Conservation (phyloP, 2,888 invertebrate species). For the Scaptodrosophila latifasciaeformis region DNA sequence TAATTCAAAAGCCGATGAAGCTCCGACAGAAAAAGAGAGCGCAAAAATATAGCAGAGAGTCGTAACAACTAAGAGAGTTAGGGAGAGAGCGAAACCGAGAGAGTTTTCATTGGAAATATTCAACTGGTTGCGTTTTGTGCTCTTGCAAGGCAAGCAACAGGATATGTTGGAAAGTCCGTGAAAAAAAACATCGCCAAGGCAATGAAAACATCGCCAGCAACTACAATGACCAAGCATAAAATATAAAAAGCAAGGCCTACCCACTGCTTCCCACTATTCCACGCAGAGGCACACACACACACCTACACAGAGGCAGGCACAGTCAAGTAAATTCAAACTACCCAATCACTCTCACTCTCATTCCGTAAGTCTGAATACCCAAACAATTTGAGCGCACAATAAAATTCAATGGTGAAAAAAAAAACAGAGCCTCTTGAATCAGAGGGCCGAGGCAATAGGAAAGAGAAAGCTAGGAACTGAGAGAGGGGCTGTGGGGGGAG, state of each 20-base stretch:
- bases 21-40: slow-evolving; percentile 14
- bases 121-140: slow-evolving; percentile 59
- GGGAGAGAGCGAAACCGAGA: slow-evolving; percentile 35
- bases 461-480: too few relatives aligned
- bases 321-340: too few relatives aligned
- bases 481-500: not conserved
- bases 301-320: slow-evolving; percentile 13
- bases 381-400: slow-evolving; percentile 66
- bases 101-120: slow-evolving; percentile 55
- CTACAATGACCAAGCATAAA: not conserved
- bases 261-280: too few relatives aligned
- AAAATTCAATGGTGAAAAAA: slow-evolving; percentile 55
- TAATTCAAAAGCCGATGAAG: not conserved
- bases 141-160: slow-evolving; percentile 51
- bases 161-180: slow-evolving; percentile 61
- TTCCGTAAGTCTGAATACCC: slow-evolving; percentile 67
- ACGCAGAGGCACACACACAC: slow-evolving; percentile 31
- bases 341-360: slow-evolving; percentile 51
- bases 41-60: slow-evolving; percentile 41
- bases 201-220: slow-evolving; percentile 3
- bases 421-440: too few relatives aligned
- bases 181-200: slow-evolving; percentile 52
- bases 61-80: too few relatives aligned
- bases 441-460: too few relatives aligned
- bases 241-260: slow-evolving; percentile 4